A percentile compares a stretch with the other conserved stretches of the same genome.
phyloP scores from a whole-genome alignment of 2,797 vertebrate genomes.

The Syndactyla subalaris region DNA sequence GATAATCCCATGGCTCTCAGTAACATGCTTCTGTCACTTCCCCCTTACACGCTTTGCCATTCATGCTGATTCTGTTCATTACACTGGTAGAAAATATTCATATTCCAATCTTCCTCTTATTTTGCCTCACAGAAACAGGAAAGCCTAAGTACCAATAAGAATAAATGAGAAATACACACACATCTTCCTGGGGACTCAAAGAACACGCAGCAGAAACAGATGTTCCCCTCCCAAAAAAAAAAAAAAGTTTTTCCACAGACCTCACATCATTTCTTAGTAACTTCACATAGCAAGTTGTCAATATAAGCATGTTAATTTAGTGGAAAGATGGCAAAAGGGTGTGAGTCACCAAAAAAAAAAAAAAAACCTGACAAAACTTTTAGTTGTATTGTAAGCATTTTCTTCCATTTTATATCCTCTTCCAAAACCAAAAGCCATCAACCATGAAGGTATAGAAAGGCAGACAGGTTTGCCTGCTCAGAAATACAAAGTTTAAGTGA shows the following conservation, averaged over 20 bases:
- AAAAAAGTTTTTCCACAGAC: background rate
- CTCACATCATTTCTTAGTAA: background rate
- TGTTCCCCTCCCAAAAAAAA: fast-evolving
- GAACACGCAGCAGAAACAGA: background rate
- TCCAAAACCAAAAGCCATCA: background rate
- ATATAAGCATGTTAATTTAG: background rate
- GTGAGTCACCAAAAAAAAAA: background rate
- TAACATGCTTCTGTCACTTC: background rate
- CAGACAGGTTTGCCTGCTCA: background rate
- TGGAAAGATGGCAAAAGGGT: background rate
- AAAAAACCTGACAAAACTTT: background rate
- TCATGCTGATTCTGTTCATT: background rate
- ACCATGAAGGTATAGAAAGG: background rate
- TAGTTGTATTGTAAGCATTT: background rate
- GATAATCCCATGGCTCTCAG: background rate
- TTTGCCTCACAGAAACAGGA: background rate
- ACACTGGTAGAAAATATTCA: background rate
- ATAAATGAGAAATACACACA: background rate
- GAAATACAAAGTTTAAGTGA: background rate
- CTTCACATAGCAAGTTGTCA: background rate
- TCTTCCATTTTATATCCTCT: background rate
- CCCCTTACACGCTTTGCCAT: background rate
- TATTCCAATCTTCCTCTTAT: background rate
- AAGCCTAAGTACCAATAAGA: background rate
- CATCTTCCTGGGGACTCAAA: background rate